phyloP scores from a whole-genome alignment of 2,797 vertebrate species.

The Avahi laniger region DNA sequence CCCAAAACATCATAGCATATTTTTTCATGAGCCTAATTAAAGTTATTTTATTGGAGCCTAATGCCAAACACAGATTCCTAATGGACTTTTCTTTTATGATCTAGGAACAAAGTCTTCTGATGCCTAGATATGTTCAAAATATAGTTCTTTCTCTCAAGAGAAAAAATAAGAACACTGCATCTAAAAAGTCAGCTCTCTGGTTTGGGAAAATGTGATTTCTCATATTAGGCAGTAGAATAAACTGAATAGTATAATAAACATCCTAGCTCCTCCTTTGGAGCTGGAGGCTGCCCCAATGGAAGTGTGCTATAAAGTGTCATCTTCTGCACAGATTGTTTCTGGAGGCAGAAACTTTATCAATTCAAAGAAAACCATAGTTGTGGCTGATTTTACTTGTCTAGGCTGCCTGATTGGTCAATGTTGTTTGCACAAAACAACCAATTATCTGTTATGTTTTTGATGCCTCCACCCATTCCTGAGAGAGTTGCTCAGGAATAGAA shows the following conservation, averaged over 20 bases:
- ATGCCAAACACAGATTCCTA: conserved; percentile 41
- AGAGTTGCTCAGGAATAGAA: not conserved
- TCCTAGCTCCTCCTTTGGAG: not conserved
- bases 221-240: not conserved
- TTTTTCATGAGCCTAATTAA: conserved; percentile 39
- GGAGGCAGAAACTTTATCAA: not conserved
- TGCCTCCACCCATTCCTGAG: not conserved
- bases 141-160: not conserved
- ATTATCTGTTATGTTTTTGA: not conserved
- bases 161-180: not conserved
- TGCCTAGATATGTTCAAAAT: not conserved
- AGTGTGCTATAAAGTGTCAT: not conserved
- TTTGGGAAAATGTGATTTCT: conserved; percentile 4
- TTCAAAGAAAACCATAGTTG: not conserved
- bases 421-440: not conserved
- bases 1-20: not conserved
- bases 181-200: not conserved
- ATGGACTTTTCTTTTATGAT: conserved; percentile 30
- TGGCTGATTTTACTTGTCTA: not conserved
- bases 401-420: not conserved
- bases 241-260: not conserved
- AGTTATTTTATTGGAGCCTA: conserved; percentile 46
- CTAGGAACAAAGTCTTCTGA: not conserved
- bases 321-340: not conserved
- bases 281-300: not conserved